Conservation (phyloP, 2,797 vertebrate genomes). For the Telmatherina bonti region DNA sequence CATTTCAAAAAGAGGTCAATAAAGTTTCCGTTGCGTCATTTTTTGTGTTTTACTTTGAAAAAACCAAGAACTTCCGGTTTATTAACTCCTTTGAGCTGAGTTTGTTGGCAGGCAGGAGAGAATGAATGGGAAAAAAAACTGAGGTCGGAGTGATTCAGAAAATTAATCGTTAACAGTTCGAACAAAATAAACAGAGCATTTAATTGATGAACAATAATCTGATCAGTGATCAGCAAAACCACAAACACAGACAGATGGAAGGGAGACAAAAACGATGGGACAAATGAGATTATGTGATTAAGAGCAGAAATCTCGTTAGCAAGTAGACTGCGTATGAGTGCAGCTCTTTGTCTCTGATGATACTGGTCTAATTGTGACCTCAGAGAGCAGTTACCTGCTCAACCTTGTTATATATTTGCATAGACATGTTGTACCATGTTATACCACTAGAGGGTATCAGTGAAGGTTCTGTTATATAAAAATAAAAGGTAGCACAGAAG, state of each 20-base stretch:
- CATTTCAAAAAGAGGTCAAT: too few species aligned
- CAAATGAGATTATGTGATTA: constrained; percentile 69
- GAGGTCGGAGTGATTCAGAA: not conserved
- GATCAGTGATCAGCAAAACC: constrained; percentile 2
- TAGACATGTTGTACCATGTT: too few species aligned
- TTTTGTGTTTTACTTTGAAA: constrained; percentile 21
- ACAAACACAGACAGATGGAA: constrained; percentile 10
- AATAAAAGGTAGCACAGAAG: too few species aligned
- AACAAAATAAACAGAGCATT: not conserved
- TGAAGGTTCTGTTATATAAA: too few species aligned
- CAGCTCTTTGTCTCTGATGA: constrained; percentile 5
- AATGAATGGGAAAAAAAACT: not conserved
- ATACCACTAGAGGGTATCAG: too few species aligned
- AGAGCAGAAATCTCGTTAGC: constrained; percentile 52
- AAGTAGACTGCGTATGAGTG: constrained; percentile 27
- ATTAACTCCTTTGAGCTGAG: constrained; percentile 19
- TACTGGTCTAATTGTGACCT: not conserved
- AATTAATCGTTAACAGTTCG: not conserved
- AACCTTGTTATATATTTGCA: too few species aligned
- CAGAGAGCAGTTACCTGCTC: constrained; percentile 10
- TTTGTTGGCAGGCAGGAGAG: not conserved
- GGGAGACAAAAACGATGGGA: constrained; percentile 42
- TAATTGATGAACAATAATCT: constrained; percentile 4
- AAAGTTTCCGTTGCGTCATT: too few species aligned
- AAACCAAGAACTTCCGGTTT: constrained; percentile 4